A percentile compares a stretch with the other conserved stretches of the same genome.
These are phyloP conservation scores for Dendroctonus ponderosae DNA, from an alignment of 1,140 invertebrate species.

Conservation along the genomic window DNA sequence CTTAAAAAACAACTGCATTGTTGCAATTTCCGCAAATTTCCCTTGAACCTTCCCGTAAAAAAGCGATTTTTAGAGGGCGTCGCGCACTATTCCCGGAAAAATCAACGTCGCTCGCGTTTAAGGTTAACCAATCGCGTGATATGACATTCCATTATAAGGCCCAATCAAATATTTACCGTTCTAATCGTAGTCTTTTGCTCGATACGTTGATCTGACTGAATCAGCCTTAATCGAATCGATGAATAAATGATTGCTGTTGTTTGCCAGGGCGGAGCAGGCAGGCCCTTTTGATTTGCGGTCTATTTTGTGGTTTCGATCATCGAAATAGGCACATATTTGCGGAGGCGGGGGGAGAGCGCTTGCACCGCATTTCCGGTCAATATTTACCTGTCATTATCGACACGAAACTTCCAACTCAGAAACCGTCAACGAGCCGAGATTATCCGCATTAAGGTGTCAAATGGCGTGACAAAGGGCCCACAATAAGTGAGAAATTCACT, in stretches of 20 bases:
- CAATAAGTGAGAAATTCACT: slow-evolving; percentile 29
- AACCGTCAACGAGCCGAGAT: slow-evolving; percentile 3
- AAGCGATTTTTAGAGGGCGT: neutral
- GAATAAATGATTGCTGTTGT: slow-evolving; percentile 45
- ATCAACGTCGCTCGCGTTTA: slow-evolving; percentile 42
- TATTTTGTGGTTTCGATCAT: slow-evolving; percentile 19
- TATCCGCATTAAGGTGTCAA: slow-evolving; percentile 25
- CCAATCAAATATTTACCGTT: slow-evolving; percentile 48
- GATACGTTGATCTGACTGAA: slow-evolving; percentile 48
- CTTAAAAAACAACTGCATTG: too few species aligned
- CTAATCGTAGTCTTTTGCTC: slow-evolving; percentile 50
- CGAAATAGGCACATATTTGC: too few species aligned
- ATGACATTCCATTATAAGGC: slow-evolving; percentile 48
- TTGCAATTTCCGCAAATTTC: too few species aligned
- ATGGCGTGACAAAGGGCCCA: slow-evolving; percentile 19
- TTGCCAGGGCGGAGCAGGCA: too few species aligned
- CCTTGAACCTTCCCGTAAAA: too few species aligned
- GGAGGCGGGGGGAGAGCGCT: too few species aligned
- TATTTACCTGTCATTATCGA: slow-evolving; percentile 24
- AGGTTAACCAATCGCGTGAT: slow-evolving; percentile 48
- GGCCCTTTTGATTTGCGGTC: slow-evolving; percentile 43
- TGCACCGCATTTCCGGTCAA: too few species aligned
- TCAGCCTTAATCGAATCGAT: slow-evolving; percentile 47
- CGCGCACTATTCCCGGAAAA: slow-evolving; percentile 9
- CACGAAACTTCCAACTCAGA: slow-evolving; percentile 17